These are phyloP conservation scores for Myanophis thanlyinensis DNA, from an alignment of 2,113 vertebrate genomes.

Conservation along the genomic window DNA sequence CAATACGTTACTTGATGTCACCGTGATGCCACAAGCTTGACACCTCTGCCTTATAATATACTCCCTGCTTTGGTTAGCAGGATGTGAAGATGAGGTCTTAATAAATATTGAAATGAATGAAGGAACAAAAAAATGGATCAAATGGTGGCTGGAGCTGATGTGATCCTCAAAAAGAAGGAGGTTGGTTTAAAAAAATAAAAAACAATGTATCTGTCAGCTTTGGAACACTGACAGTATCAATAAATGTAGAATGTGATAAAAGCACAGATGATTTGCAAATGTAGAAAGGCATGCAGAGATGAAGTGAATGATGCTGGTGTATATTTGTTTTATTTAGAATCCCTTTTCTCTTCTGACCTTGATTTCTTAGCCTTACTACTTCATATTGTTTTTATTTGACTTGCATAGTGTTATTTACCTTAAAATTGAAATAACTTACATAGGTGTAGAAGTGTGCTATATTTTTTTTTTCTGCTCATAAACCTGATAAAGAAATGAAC, in stretches of 20 bases:
- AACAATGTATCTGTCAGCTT: too few species aligned
- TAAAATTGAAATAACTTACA: not conserved
- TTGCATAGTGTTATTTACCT: not conserved
- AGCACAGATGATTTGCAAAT: not conserved
- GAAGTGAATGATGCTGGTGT: not conserved
- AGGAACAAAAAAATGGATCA: not conserved
- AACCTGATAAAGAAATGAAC: not conserved
- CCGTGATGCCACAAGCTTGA: too few species aligned
- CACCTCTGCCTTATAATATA: not conserved
- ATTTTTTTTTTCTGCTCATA: not conserved
- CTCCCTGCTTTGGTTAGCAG: not conserved
- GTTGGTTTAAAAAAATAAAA: not conserved
- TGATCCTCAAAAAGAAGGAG: not conserved
- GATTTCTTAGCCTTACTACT: not conserved
- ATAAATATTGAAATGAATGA: not conserved
- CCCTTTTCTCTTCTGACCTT: not conserved
- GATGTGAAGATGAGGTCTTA: not conserved
- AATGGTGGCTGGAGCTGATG: not conserved
- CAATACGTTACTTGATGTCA: too few species aligned
- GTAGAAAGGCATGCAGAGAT: not conserved
- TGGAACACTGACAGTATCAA: too few species aligned
- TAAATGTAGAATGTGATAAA: not conserved
- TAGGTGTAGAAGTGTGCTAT: not conserved
- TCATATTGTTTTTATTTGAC: not conserved
- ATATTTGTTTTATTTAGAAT: not conserved